Evolutionary conservation across 53 echinoderm and acorn worm genomes (phyloP).

Genomic region (Zoroaster sp.): DNA sequence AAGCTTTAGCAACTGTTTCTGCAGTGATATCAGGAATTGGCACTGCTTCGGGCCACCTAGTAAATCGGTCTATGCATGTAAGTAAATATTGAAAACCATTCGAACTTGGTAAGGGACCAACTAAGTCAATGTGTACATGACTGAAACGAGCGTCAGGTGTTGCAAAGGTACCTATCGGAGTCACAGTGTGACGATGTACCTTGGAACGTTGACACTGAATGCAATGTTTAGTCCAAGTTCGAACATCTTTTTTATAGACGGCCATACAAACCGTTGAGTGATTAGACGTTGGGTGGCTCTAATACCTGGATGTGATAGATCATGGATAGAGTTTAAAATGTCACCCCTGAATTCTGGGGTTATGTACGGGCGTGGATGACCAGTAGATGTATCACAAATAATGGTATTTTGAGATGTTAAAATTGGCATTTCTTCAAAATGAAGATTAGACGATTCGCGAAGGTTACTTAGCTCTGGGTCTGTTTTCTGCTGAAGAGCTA

Average conservation of each 20-base stretch:
- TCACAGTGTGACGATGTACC: too few species aligned
- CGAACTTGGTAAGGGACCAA: neutral
- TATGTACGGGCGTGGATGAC: too few species aligned
- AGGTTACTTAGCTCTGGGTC: too few species aligned
- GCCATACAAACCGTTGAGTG: neutral
- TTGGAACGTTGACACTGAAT: too few species aligned
- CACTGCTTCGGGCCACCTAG: too few species aligned
- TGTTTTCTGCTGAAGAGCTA: too few species aligned
- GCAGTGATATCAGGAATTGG: too few species aligned
- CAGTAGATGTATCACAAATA: slow-evolving; percentile 2
- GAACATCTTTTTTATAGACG: neutral
- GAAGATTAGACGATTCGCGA: neutral
- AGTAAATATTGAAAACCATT: neutral
- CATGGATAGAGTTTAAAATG: neutral
- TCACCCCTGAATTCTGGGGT: neutral
- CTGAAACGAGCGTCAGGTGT: too few species aligned
- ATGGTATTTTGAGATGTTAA: too few species aligned
- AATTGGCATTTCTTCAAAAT: neutral
- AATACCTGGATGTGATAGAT: neutral
- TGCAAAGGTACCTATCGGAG: too few species aligned
- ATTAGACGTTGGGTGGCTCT: slow-evolving; percentile 1
- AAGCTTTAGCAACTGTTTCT: too few species aligned
- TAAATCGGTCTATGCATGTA: slow-evolving; percentile 23
- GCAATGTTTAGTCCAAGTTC: slow-evolving; percentile 14
- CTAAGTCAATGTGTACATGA: slow-evolving; percentile 4